These are phyloP conservation scores for Pocillopora grandis DNA, from an alignment of 92 coral and sea anemone species.

Conservation along the genomic window DNA sequence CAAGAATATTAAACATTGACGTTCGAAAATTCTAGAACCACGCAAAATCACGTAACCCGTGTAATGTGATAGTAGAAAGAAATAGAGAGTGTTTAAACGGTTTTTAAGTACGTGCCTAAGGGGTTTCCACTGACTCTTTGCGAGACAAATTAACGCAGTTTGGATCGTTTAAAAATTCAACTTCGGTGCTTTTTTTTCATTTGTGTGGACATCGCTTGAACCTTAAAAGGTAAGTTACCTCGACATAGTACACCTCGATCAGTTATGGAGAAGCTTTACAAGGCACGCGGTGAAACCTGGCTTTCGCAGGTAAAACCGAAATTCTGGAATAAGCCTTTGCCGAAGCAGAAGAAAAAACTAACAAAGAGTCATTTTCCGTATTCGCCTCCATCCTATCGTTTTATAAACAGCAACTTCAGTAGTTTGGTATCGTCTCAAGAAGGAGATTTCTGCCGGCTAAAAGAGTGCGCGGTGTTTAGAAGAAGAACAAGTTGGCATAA, in stretches of 20 bases:
- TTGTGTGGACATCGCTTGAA: too few relatives aligned
- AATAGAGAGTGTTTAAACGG: too few relatives aligned
- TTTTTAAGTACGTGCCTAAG: too few relatives aligned
- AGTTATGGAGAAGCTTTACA: conserved; percentile 27
- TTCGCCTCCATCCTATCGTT: neutral
- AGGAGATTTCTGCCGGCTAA: conserved; percentile 25
- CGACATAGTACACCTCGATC: too few relatives aligned
- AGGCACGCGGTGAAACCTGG: conserved; percentile 15
- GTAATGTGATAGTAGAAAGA: too few relatives aligned
- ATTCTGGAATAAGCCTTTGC: conserved; percentile 3
- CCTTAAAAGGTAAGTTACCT: neutral
- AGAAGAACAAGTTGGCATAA: conserved; percentile 21
- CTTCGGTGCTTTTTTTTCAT: too few relatives aligned
- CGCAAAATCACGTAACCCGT: conserved; percentile 14
- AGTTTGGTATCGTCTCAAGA: conserved; percentile 1
- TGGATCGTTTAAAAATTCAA: too few relatives aligned
- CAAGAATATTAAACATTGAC: neutral
- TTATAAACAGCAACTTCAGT: conserved; percentile 18
- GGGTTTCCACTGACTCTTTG: too few relatives aligned
- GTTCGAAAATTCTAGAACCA: conserved; percentile 12
- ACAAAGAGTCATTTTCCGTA: neutral
- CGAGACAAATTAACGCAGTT: too few relatives aligned
- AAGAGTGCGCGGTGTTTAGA: conserved; percentile 9
- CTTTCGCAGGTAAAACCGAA: neutral
- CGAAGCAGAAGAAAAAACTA: neutral